Base-by-base conservation (phyloP, 2,797 vertebrate genomes). In the Melopsittacus undulatus region DNA sequence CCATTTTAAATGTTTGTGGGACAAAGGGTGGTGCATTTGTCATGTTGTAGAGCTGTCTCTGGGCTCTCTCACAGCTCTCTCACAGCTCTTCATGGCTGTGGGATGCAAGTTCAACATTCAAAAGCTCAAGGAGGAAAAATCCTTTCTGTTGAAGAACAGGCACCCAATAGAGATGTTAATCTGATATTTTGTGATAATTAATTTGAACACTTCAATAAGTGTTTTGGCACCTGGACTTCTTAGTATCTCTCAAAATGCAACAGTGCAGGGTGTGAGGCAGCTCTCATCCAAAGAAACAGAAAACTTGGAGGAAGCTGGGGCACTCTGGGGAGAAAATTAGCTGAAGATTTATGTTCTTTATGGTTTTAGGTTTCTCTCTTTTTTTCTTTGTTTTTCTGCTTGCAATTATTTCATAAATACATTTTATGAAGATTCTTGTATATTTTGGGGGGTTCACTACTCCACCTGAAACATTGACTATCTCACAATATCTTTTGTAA, bases 81-180 rank as follows among this genome's bases (percentile, higher is more conserved):
- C n/a, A n/a, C n/a, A n/a, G 8, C 21, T 48, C 23, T 78, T 11
- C 27, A 40, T 0, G 0, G 43, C 36, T 74, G 36, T 1, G 3
- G 56, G 61, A 15, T 20, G 3, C 7, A 67, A 48, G 46, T 49
- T 92, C 82, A 51, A 11, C n/a, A 82, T 69, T 59, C 40, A 21
- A 24, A 15, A 43, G 7, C 19, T 86, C 32, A 27, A 79, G 46
- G 27, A 90, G 32, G 54, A 84, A 83, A 88, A 90, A 38, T 30
- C 30, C 34, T 82, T 66, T 48, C 43, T 91, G 7, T 2, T 49
- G 43, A 86, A 76, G 54, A 92, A 63, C 57, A 86, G 36, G 6
- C 18, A 72, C 20, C 22, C 27, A 42, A 42, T 32, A 62, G 21
- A 86, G n/a, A 34, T 70, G 51, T 43, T 51, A 72, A 86, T 36